A percentile compares a stretch with the other conserved stretches of the same genome.
phyloP scores from a whole-genome alignment of 1,140 invertebrate species.

The Solen grandis region DNA sequence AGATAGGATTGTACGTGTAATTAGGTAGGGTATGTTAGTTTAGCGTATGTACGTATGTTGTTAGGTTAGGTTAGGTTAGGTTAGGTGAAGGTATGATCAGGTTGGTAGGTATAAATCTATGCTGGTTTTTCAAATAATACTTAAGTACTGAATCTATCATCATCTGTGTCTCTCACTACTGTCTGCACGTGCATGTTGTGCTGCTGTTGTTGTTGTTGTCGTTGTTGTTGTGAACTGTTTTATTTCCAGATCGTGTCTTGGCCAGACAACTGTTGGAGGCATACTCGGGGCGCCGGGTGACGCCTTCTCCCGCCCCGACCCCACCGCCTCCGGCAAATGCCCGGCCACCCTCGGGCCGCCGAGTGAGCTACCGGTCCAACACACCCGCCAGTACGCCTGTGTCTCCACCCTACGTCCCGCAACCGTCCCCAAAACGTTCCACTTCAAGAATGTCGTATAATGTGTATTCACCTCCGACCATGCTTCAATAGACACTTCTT shows the following conservation, averaged over 20 bases:
- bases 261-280: conserved; percentile 39
- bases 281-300: conserved; percentile 23
- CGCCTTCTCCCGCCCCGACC: conserved; percentile 1
- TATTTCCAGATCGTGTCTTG: conserved; percentile 43
- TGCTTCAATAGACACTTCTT: conserved; percentile 1
- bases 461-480: conserved; percentile 27
- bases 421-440: conserved; percentile 26
- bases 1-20: too few relatives aligned
- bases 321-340: not conserved
- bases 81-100: too few relatives aligned
- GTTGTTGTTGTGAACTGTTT: not conserved
- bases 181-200: not conserved
- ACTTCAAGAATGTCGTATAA: conserved; percentile 38
- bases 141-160: too few relatives aligned
- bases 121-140: too few relatives aligned
- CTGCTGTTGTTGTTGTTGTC: not conserved
- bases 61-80: too few relatives aligned
- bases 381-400: conserved; percentile 10
- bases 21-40: too few relatives aligned
- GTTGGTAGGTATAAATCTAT: too few relatives aligned
- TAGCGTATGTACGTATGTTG: too few relatives aligned
- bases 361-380: conserved; percentile 3
- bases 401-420: conserved; percentile 32
- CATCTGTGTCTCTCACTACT: too few relatives aligned
- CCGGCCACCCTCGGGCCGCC: conserved; percentile 18